Evolutionary conservation across 1,140 invertebrate species (phyloP), one percentile per base, ranked within the genome.

Genomic region (Brachystomella parvula): DNA sequence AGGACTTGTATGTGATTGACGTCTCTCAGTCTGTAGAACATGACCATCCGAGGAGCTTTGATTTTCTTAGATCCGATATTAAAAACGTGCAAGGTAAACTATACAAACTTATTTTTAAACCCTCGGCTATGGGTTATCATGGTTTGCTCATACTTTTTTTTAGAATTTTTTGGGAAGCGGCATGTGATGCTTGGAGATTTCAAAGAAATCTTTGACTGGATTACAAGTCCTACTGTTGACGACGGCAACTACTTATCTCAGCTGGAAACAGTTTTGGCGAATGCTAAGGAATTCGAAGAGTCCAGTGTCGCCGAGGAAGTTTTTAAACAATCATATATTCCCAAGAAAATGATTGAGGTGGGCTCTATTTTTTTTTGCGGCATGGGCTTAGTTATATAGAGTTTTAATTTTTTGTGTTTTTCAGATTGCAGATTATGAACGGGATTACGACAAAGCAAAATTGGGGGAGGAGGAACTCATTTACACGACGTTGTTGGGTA

Each of bases 21-120:
- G 96, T 99, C 0, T 97, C 94, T 0, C 96, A 99, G 77, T 90
- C 94, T 1, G 96, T 99, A 0, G 95, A 98, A 79, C 94, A 97
- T 76, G 94, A 98, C 77, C 94, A 98, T 84, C 94, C 94, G 0
- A 86, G 92, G 80, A 90, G 96, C 0, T 83, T 96, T 57, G 89
- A 96, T 66, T 99, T 99, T 78, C 81, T 99, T 26, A 81, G 93
- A 64, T 96, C 92, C 78, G 96, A 98, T 81, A 94, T 94, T 76
- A 89, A 86, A 39, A 98, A 98, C 79, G 87, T 98, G 12, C 88
- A 84, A 77, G 84, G 82, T 83, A 77, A 70, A 29, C 47, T 59
- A 6, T 24, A 26, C 15, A 15, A 63, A 31, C 2, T 63, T 32
- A 28, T 57, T 56, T n/a, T n/a, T n/a, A n/a, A n/a, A n/a, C n/a